Evolutionary conservation across 2,113 vertebrate species (phyloP), one percentile per base, ranked within the genome.

Genomic region (Phalacrocorax pelagicus): DNA sequence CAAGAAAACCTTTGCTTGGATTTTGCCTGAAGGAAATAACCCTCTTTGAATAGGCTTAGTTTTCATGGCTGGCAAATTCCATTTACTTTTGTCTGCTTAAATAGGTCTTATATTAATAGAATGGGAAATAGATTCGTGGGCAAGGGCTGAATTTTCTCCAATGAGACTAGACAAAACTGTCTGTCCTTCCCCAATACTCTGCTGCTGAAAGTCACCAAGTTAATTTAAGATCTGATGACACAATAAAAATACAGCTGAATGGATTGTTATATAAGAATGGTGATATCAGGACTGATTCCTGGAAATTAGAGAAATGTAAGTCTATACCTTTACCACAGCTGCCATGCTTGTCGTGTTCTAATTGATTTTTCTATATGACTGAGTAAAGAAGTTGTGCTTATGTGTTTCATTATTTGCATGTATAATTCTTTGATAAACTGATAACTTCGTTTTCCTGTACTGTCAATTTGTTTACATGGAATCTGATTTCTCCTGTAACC

Each of bases 181-280:
- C 29, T 71, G 69, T 83, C 88, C 71, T 92, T 92, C 59, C 74
- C 29, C 49, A 69, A 16, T 32, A 65, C 52, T 82, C 23, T 58
- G 69, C 52, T 72, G 38, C 73, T 91, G 81, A 92, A 93, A 94
- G 78, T 93, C 90, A 94, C 59, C 18, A 83, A 90, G 74, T 92
- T 95, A 80, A 93, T 93, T 93, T 88, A 92, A 90, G 74, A 83
- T 58, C 71, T 66, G 88, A 91, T 86, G 81, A 73, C 73, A 63
- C 70, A 66, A 78, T 70, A 81, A 92, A 93, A 97, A 83, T 36
- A 73, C 23, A 73, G 54, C 32, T 93, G 74, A 93, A 90, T 34
- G 26, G 49, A 73, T 51, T 86, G 13, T 83, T 93, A 32, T n/a
- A 7, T 58, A 90, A 88, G 66, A 90, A 61, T 1, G 29, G 32